These are phyloP conservation scores for Eulacestoma nigropectus DNA, from an alignment of 2,113 vertebrate species.

Conservation along the genomic window DNA sequence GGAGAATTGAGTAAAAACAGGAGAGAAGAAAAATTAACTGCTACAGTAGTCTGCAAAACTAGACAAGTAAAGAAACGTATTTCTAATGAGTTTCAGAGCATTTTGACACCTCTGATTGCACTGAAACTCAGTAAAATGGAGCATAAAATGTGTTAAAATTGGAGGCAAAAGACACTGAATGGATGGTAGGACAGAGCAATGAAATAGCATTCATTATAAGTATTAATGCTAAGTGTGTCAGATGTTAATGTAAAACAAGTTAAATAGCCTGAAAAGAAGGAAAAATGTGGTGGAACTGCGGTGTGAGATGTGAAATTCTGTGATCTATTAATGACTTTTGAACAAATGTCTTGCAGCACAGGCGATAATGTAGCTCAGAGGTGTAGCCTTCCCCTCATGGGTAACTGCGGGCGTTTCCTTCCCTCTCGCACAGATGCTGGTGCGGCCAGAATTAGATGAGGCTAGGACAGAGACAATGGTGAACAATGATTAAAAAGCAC, in stretches of 20 bases:
- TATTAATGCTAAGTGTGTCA: background rate
- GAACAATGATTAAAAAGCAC: background rate
- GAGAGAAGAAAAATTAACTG: background rate
- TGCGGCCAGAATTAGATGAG: background rate
- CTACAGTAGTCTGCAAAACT: background rate
- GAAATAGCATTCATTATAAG: background rate
- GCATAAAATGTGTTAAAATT: background rate
- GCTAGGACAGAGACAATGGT: background rate
- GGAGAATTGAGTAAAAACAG: background rate
- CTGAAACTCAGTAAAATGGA: background rate
- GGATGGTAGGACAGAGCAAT: background rate
- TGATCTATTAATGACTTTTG: background rate
- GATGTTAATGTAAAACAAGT: background rate
- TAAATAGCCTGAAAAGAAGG: background rate
- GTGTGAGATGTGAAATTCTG: background rate
- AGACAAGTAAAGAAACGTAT: background rate
- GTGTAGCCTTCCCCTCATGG: background rate
- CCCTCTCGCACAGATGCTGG: background rate
- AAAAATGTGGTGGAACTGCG: background rate
- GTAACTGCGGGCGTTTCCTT: background rate
- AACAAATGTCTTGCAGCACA: background rate
- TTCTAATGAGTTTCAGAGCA: background rate
- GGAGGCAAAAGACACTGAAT: background rate
- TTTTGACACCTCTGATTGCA: background rate
- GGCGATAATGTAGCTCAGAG: background rate